Evolutionary conservation across 2,888 invertebrate genomes (phyloP).

Genomic region (Mongoloraphidia duomilia): DNA sequence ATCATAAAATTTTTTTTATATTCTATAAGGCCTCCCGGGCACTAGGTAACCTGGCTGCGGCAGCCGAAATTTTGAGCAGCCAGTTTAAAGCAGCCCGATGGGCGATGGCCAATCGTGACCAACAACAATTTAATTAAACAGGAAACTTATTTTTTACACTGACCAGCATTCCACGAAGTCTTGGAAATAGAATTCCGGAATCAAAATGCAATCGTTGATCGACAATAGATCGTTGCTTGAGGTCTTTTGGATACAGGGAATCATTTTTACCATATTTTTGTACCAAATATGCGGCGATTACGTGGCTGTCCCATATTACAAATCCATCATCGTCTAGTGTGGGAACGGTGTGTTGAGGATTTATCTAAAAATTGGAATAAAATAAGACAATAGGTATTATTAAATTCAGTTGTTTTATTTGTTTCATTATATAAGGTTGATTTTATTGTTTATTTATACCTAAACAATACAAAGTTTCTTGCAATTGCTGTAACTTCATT

Average conservation of each 20-base stretch:
- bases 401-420: too few species aligned
- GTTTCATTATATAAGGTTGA: neutral
- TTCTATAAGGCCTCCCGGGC: too few species aligned
- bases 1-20: too few species aligned
- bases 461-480: too few species aligned
- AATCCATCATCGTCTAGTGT: conserved; percentile 40
- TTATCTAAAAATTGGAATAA: conserved; percentile 30
- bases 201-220: conserved; percentile 41
- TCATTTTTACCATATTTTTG: conserved; percentile 38
- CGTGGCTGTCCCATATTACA: conserved; percentile 34
- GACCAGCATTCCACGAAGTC: conserved; percentile 28
- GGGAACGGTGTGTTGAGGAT: conserved; percentile 42
- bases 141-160: too few species aligned
- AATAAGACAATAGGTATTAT: neutral
- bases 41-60: too few species aligned
- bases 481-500: too few species aligned
- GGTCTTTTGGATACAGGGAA: conserved; percentile 39
- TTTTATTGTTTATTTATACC: neutral
- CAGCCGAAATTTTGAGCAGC: too few species aligned
- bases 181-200: conserved; percentile 33
- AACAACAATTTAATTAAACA: too few species aligned
- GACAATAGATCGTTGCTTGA: conserved; percentile 34
- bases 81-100: too few species aligned
- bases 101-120: too few species aligned
- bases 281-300: conserved; percentile 35